Evolutionary conservation across 2,888 invertebrate genomes (phyloP), one percentile per base, ranked within the genome.

Genomic region (Clusia tigrina): DNA sequence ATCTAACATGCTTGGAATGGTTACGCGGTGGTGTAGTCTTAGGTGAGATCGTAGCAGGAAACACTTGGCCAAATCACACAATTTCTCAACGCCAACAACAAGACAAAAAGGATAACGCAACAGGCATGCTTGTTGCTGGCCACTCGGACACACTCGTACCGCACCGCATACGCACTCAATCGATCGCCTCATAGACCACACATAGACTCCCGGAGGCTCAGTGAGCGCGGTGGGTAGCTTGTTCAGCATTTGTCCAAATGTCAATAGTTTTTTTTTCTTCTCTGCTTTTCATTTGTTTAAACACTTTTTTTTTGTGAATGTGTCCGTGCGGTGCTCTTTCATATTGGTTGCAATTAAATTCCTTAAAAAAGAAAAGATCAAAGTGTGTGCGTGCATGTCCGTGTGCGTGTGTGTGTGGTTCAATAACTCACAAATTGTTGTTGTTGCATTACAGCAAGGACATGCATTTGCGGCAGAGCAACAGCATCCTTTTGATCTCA

Each of bases 271-370:
- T 48, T 5, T 18, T 18, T 22, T 48, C n/a, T 48, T 20, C 22
- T 48, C 20, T 18, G 48, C 15, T 48, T 42, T 48, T 20, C 22
- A 20, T 48, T 48, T n/a, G n/a, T n/a, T n/a, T n/a, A n/a, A n/a
- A n/a, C 3, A 42, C 12, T 56, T 32, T 17, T 55, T 37, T 5
- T 17, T n/a, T 10, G 46, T 38, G 24, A n/a, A n/a, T n/a, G 54
- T 58, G 58, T 60, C 65, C 62, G 63, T 42, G 52, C 38, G 51
- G 18, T 18, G 2, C 22, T 20, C 22, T 54, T 60, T 52, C 58
- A 52, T 38, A 12, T 24, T 48, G 48, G 55, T 62, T 63, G 65
- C 62, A 65, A 65, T 65, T 60, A 65, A 62, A 65, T 65, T 24
- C 6, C 52, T 52, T 57, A 57, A 55, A 18, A 55, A 3, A 42